Evolutionary conservation across 2,113 vertebrate species (phyloP).

Genomic region (Cyphomyrus discorhynchus): DNA sequence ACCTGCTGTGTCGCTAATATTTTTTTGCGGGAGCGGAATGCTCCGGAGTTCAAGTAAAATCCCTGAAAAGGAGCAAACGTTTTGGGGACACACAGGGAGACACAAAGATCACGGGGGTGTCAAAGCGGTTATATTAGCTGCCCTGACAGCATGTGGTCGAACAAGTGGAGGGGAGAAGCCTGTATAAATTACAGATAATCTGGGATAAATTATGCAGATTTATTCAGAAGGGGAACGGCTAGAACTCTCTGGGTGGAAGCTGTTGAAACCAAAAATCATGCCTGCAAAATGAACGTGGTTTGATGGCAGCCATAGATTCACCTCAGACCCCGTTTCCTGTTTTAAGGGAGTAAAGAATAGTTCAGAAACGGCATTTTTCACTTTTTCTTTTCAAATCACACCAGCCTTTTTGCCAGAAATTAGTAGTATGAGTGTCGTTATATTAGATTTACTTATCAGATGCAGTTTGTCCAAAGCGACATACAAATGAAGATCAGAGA

Average conservation of each 20-base stretch:
- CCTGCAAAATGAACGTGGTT: neutral
- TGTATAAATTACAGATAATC: constrained; percentile 70
- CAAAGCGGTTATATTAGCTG: constrained; percentile 49
- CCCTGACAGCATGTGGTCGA: constrained; percentile 51
- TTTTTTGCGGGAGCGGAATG: neutral
- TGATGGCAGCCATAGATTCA: neutral
- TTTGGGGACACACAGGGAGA: neutral
- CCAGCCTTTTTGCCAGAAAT: neutral
- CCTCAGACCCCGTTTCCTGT: neutral
- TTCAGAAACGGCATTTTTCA: neutral
- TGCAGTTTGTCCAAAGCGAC: neutral
- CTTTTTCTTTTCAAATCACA: neutral
- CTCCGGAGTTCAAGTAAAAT: neutral
- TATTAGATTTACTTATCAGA: neutral
- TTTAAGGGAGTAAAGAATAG: neutral
- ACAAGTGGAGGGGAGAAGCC: constrained; percentile 58
- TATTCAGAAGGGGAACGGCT: constrained; percentile 52
- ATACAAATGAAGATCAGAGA: neutral
- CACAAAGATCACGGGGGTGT: constrained; percentile 28
- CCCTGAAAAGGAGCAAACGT: neutral
- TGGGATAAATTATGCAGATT: constrained; percentile 63
- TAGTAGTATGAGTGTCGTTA: neutral
- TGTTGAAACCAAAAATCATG: constrained; percentile 42
- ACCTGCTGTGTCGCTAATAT: neutral
- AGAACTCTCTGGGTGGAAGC: constrained; percentile 33